Evolutionary conservation across 2,888 invertebrate species (phyloP), one percentile per base, ranked within the genome.

Genomic region (Mythimna lalbum): DNA sequence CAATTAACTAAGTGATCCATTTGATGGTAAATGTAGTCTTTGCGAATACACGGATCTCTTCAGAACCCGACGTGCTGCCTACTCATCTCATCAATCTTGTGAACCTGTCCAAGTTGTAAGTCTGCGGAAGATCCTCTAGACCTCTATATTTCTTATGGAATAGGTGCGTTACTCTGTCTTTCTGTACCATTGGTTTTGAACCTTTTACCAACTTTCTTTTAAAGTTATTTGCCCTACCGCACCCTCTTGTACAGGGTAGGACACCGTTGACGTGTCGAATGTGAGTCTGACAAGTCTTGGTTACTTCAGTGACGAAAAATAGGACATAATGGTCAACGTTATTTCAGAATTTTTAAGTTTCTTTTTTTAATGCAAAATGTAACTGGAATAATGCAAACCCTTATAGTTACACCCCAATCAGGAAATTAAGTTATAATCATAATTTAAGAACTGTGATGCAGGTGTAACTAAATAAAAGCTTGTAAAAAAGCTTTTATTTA

Each of bases 31-130:
- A 56, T 19, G 43, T 43, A 43, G 43, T 17, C 19, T 14, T 17
- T 43, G 43, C 43, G 17, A 17, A 17, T 43, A 43, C 6, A 17
- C 17, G 19, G 43, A 43, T 5, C 43, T 43, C 14, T 75, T 67
- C 39, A 33, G 10, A 33, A 33, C 67, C 33, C 27, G 39, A 56
- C 1, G 17, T 17, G 14, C 0, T 43, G 50, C 72, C 27, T 66
- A 68, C 57, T 76, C 68, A 57, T 47, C 76, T 47, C 72, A 72
- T 72, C 76, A 76, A 76, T 72, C 76, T 72, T 72, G 67, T 47
- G 68, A 57, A 72, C 68, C 72, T 72, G 76, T 72, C 72, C 27
- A 68, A 72, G 67, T 57, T 68, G 69, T 68, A 72, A 50, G 52
- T 76, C 50, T 21, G 43, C 43, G 57, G 57, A 68, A 57, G 52